Evolutionary conservation across 2,888 invertebrate genomes (phyloP), one percentile per base, ranked within the genome.

Genomic region (Ctena decussata): DNA sequence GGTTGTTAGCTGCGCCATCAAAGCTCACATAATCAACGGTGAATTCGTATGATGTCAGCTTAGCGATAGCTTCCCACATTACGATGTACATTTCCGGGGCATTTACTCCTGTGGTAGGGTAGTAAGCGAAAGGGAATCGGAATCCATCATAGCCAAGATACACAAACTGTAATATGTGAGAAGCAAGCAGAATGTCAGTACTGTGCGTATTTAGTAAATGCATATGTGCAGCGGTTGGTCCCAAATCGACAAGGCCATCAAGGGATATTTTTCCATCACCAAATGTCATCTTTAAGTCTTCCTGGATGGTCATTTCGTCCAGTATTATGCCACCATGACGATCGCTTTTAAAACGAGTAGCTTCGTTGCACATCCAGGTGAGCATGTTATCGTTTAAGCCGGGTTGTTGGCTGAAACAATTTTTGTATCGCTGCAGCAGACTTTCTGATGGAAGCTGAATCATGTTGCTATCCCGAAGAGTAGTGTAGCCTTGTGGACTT

Each of bases 241-340:
- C 81, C 53, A 81, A 60, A 53, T 81, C 72, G 27, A 71, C 57
- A 8, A 81, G 15, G 18, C 81, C 81, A 46, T 81, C 81, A 30
- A 81, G 37, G 30, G 53, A 57, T 6, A 49, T 46, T 39, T n/a
- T 57, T 30, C 71, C 71, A 72, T 72, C 27, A 37, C 30, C 21
- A 46, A 81, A 81, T 8, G 49, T 69, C 76, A 76, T 81, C 44
- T 80, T 75, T 41, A 84, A 60, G 49, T 84, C 80, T 53, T 79
- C 80, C 72, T 84, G 84, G 39, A 80, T 32, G 24, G 76, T 37
- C 80, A 84, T 84, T 71, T 84, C 79, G 72, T 80, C 83, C 12
- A 83, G 32, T 18, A 83, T 46, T 27, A 79, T 27, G 24, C 79
- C 83, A 71, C 83, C 82, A 35, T 24, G 60, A 5, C 5, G 8